phyloP scores from a whole-genome alignment of 64 coral and sea anemone genomes.

The Pachyseris speciosa region DNA sequence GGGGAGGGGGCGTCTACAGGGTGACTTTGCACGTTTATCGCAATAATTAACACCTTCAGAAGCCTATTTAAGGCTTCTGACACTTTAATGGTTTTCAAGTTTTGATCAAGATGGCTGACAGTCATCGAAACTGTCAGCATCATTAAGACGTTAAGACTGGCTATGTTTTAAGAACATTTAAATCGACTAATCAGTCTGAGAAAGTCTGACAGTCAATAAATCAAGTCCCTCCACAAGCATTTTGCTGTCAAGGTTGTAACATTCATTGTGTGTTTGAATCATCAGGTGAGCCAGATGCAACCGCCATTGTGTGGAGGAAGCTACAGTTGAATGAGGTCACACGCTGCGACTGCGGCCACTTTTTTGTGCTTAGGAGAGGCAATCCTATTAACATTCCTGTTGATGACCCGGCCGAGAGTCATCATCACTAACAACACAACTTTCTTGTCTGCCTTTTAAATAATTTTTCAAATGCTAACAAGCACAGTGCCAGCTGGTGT shows the following conservation, averaged over 20 bases:
- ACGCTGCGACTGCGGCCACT: constrained; percentile 87
- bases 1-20: no score
- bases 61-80: no score
- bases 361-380: constrained; percentile 67
- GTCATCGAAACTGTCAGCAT: no score
- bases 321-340: constrained; percentile 72
- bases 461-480: neutral
- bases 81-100: no score
- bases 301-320: constrained; percentile 88
- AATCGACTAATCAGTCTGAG: no score
- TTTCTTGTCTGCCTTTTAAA: neutral
- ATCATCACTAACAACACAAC: neutral
- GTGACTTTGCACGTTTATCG: no score
- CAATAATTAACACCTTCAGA: no score
- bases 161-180: no score
- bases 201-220: no score
- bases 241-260: neutral
- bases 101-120: no score
- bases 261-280: neutral
- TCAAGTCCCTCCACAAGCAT: no score
- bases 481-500: neutral
- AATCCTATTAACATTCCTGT: constrained; percentile 70
- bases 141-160: no score
- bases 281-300: constrained; percentile 94
- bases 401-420: neutral